Conservation (phyloP, 2,888 invertebrate species). For the Serrognathus titanus region DNA sequence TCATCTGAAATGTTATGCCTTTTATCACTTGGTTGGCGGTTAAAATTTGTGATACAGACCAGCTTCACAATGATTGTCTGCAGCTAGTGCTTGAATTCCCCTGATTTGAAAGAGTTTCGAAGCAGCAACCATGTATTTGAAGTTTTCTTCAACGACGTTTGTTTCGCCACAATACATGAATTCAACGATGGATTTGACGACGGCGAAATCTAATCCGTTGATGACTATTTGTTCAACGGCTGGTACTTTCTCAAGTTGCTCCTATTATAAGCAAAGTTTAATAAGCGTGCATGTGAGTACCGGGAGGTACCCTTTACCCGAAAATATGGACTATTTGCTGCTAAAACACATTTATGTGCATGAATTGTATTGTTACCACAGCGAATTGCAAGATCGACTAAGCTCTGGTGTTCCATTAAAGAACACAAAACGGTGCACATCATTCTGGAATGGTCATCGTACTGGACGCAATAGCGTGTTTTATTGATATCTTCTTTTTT, state of each 20-base stretch:
- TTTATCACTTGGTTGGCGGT: neutral
- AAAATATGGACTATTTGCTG: constrained; percentile 70
- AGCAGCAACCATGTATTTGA: constrained; percentile 66
- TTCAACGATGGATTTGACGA: constrained; percentile 68
- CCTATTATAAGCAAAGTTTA: constrained; percentile 41
- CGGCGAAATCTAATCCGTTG: constrained; percentile 67
- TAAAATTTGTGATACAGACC: constrained; percentile 12
- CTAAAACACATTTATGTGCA: constrained; percentile 71
- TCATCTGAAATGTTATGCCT: constrained; percentile 8
- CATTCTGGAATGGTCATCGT: constrained; percentile 68
- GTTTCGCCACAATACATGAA: constrained; percentile 78
- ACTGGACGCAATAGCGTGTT: constrained; percentile 50
- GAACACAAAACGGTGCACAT: constrained; percentile 67
- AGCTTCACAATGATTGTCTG: constrained; percentile 26
- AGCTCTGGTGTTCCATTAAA: constrained; percentile 67
- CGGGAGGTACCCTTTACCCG: constrained; percentile 52
- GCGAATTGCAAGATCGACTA: constrained; percentile 72
- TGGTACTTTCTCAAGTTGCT: constrained; percentile 57
- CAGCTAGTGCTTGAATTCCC: constrained; percentile 56
- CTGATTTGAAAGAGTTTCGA: constrained; percentile 69
- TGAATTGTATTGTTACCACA: constrained; percentile 72
- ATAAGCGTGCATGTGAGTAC: neutral
- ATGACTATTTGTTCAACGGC: constrained; percentile 59
- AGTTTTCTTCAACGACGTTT: constrained; percentile 63
- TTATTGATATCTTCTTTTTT: constrained; percentile 27